Conservation (phyloP, 2,797 vertebrate species). For the Micromesistius poutassou region DNA sequence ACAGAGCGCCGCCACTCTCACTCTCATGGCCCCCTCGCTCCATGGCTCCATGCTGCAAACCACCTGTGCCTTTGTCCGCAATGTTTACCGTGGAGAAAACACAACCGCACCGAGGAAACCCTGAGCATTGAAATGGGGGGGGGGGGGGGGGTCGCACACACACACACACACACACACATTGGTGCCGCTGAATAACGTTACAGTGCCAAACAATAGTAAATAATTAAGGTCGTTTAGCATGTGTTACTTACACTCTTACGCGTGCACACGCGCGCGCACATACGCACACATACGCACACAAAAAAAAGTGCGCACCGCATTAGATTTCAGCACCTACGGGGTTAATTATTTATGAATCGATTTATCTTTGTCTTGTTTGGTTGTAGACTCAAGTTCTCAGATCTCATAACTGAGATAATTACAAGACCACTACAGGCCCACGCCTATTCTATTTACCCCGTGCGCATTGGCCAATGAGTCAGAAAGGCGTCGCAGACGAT, state of each 20-base stretch:
- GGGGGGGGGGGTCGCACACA: no score
- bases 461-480: background rate
- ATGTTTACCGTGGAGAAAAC: constrained; percentile 18
- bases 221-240: background rate
- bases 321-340: background rate
- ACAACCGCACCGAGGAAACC: background rate
- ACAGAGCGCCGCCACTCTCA: constrained; percentile 36
- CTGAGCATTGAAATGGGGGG: constrained; percentile 26
- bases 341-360: background rate
- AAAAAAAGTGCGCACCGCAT: background rate
- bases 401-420: background rate
- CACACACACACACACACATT: background rate
- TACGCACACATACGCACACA: background rate
- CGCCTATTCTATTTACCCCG: no score
- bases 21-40: background rate
- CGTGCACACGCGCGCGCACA: background rate
- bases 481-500: background rate
- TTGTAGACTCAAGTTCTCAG: background rate
- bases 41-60: background rate
- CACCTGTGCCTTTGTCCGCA: constrained; percentile 21
- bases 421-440: background rate
- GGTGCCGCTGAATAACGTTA: constrained; percentile 7
- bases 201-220: background rate
- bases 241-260: background rate
- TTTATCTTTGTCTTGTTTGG: background rate